These are phyloP conservation scores for Erynnis tages DNA, from an alignment of 2,888 invertebrate genomes.

Conservation along the genomic window DNA sequence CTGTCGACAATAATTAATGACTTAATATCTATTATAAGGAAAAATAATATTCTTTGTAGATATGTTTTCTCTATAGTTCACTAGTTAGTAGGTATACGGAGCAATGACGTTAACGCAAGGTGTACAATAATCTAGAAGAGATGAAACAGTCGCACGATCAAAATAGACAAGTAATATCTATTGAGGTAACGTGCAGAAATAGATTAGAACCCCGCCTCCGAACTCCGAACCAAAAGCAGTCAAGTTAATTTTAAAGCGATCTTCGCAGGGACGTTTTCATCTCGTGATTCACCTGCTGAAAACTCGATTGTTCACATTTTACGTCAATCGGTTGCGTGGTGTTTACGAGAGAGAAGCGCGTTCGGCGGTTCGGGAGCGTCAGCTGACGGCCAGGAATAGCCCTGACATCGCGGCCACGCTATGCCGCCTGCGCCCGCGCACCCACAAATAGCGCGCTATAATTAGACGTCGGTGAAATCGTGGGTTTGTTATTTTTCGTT, in stretches of 20 bases:
- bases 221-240: constrained; percentile 78
- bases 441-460: constrained; percentile 78
- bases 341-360: constrained; percentile 43
- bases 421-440: constrained; percentile 79
- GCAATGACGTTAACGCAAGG: background rate
- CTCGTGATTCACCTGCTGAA: constrained; percentile 79
- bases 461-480: constrained; percentile 80
- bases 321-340: constrained; percentile 79
- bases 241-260: constrained; percentile 75
- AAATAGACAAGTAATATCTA: constrained; percentile 72
- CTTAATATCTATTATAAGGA: no score
- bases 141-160: constrained; percentile 57
- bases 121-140: constrained; percentile 42
- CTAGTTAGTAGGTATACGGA: no score
- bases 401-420: constrained; percentile 79
- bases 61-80: no score
- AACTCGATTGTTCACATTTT: constrained; percentile 79
- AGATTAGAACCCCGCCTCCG: constrained; percentile 79
- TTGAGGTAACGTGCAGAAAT: constrained; percentile 72
- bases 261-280: constrained; percentile 75
- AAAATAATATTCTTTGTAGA: no score
- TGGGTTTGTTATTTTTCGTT: constrained; percentile 82
- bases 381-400: constrained; percentile 80
- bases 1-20: no score
- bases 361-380: constrained; percentile 65